phyloP scores from a whole-genome alignment of 37 sponge, comb jelly and placozoan species.

The Beroe forskalii region DNA sequence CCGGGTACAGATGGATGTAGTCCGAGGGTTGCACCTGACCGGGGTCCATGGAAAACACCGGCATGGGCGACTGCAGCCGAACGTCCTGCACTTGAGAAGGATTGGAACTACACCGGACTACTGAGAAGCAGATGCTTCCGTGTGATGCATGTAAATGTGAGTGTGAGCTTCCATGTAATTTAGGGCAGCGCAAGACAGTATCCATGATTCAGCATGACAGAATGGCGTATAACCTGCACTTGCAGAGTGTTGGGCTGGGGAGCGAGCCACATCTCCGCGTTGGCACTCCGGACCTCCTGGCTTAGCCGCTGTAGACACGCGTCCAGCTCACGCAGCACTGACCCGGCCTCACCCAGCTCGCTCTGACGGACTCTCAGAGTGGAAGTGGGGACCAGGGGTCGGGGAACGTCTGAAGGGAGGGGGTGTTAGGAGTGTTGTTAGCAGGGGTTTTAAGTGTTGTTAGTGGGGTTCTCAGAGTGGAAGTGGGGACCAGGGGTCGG shows the following conservation, averaged over 20 bases:
- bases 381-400: too few relatives aligned
- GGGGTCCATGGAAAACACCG: not conserved
- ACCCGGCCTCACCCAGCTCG: not conserved
- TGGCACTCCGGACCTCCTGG: not conserved
- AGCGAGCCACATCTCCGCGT: constrained; percentile 9
- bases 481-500: too few relatives aligned
- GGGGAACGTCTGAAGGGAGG: too few relatives aligned
- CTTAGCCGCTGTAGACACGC: not conserved
- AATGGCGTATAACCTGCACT: not conserved
- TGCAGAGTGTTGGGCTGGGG: not conserved
- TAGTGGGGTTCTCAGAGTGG: not conserved
- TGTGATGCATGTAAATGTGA: too few relatives aligned
- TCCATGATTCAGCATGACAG: too few relatives aligned
- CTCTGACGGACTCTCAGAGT: not conserved
- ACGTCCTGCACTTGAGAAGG: not conserved
- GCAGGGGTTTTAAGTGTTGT: too few relatives aligned
- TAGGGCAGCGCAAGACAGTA: too few relatives aligned
- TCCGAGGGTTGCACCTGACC: not conserved
- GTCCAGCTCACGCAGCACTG: not conserved
- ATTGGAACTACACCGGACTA: too few relatives aligned
- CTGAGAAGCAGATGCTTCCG: too few relatives aligned
- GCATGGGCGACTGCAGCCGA: constrained; percentile 28
- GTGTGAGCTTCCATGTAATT: too few relatives aligned
- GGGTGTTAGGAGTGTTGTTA: too few relatives aligned
- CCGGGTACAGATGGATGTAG: too few relatives aligned